Percentiles rank a stretch among this genome's conserved stretches.
phyloP scores from a whole-genome alignment of 1,140 invertebrate genomes.

The Pygmarrhopalites habei region DNA sequence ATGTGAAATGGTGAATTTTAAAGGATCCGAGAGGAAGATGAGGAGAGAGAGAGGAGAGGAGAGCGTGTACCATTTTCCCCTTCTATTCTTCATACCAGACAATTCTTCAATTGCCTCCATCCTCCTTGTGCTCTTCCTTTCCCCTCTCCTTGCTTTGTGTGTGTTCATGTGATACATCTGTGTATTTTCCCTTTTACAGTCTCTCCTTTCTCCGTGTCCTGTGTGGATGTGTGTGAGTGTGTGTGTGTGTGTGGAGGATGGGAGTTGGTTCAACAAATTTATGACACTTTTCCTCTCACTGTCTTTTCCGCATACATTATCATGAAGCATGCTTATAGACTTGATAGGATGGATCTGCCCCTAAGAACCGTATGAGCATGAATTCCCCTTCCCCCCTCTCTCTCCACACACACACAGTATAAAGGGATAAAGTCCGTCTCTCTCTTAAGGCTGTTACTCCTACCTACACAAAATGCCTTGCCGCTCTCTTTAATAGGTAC shows the following conservation, averaged over 20 bases:
- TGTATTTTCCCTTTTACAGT: conserved; percentile 22
- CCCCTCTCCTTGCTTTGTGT: neutral
- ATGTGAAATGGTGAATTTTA: conserved; percentile 2
- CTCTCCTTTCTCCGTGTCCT: conserved; percentile 19
- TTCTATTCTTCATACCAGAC: neutral
- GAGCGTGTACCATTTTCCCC: conserved; percentile 26
- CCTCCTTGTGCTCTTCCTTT: neutral
- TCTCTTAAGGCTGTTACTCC: neutral
- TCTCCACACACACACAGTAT: conserved; percentile 4
- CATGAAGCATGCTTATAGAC: conserved; percentile 4
- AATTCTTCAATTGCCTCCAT: conserved; percentile 32
- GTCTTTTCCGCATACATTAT: conserved; percentile 40
- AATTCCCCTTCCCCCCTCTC: neutral
- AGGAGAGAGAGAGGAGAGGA: too few species aligned
- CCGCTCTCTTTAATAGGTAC: too few species aligned
- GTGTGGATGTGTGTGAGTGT: neutral
- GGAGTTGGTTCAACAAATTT: too few species aligned
- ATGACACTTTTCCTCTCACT: conserved; percentile 40
- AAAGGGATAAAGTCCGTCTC: too few species aligned
- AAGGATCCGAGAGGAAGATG: too few species aligned
- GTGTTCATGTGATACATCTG: conserved; percentile 4
- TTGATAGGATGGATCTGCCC: neutral
- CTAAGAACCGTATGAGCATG: too few species aligned
- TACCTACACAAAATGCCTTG: too few species aligned
- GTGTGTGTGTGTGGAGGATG: too few species aligned